Percentiles rank a stretch among this genome's conserved stretches.
phyloP scores from a whole-genome alignment of 2,797 vertebrate species.

The Manis javanica region DNA sequence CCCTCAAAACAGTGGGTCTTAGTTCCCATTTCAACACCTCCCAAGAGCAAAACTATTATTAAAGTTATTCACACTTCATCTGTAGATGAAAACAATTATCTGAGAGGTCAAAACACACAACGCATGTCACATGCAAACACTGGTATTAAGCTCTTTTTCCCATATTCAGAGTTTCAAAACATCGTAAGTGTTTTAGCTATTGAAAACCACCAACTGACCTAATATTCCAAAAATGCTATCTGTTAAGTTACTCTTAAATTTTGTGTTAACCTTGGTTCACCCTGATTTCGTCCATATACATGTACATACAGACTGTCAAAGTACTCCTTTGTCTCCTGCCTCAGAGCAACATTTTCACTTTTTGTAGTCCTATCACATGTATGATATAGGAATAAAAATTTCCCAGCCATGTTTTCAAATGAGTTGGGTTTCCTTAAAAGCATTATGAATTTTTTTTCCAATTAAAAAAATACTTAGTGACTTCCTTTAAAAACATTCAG shows the following conservation, averaged over 20 bases:
- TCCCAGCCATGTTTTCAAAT: slow-evolving; percentile 52
- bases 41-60: slow-evolving; percentile 59
- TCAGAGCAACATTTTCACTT: not conserved
- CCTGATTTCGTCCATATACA: not conserved
- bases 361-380: slow-evolving; percentile 42
- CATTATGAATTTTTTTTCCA: slow-evolving; percentile 57
- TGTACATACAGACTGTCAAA: not conserved
- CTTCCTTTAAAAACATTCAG: slow-evolving; percentile 32
- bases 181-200: not conserved
- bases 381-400: slow-evolving; percentile 42
- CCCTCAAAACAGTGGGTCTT: slow-evolving; percentile 55
- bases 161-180: slow-evolving; percentile 58
- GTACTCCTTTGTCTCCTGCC: not conserved
- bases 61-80: slow-evolving; percentile 37
- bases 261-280: slow-evolving; percentile 11
- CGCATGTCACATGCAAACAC: slow-evolving; percentile 60
- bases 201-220: slow-evolving; percentile 52
- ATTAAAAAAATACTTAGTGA: slow-evolving; percentile 74
- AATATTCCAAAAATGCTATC: slow-evolving; percentile 52
- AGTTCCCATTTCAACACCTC: slow-evolving; percentile 41
- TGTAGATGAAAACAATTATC: slow-evolving; percentile 46
- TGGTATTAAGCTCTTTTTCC: slow-evolving; percentile 49
- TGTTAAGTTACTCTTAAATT: slow-evolving; percentile 35
- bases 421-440: slow-evolving; percentile 61
- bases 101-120: slow-evolving; percentile 46